Conservation (phyloP, 92 coral and sea anemone species). For the Diadumene lineata region DNA sequence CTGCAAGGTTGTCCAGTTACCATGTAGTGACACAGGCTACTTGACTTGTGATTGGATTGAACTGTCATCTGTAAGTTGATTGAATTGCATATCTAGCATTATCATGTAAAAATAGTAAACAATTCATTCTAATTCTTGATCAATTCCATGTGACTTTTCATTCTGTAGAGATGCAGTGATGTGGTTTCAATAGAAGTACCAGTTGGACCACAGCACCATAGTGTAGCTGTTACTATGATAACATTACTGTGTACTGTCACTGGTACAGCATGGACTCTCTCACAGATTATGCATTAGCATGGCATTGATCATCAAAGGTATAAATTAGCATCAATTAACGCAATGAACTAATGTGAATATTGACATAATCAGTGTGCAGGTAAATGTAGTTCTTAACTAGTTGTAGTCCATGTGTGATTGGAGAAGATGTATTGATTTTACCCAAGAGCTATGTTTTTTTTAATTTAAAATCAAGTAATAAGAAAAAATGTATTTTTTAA, state of each 20-base stretch:
- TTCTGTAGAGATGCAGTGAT: not conserved
- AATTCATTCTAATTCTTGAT: no score
- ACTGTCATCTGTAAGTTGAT: not conserved
- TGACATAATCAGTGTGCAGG: not conserved
- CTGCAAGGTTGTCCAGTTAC: not conserved
- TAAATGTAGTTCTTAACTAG: not conserved
- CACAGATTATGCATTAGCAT: constrained; percentile 1
- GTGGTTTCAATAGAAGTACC: constrained; percentile 8
- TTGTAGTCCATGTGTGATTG: no score
- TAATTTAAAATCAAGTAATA: no score
- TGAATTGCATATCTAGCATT: no score
- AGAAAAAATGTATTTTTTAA: no score
- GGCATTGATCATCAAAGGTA: not conserved
- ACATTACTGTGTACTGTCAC: constrained; percentile 13
- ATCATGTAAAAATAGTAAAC: not conserved
- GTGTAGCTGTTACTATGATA: constrained; percentile 13
- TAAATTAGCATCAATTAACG: not conserved
- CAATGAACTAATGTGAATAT: not conserved
- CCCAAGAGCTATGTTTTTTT: not conserved
- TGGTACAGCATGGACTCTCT: constrained; percentile 9
- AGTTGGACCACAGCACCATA: constrained; percentile 10
- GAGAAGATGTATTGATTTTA: no score
- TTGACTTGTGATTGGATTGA: no score
- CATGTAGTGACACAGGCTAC: not conserved
- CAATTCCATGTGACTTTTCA: no score